Conservation (phyloP, 2,797 vertebrate species). For the Ctenochaetus hawaiiensis region DNA sequence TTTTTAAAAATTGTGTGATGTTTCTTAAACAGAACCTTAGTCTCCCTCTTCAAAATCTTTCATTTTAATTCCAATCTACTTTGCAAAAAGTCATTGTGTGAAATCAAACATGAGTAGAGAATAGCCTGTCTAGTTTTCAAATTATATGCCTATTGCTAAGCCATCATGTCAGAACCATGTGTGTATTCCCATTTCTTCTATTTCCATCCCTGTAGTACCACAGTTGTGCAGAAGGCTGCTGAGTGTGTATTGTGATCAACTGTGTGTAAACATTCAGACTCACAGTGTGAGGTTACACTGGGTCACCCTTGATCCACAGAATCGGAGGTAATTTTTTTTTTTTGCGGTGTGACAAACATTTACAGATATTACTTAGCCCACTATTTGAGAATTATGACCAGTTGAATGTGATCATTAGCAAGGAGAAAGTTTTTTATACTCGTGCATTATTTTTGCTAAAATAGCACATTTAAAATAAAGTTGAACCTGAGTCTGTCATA, state of each 20-base stretch:
- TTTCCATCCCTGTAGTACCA: background rate
- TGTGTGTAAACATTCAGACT: conserved; percentile 10
- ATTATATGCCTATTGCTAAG: background rate
- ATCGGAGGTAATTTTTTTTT: background rate
- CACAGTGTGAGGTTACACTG: background rate
- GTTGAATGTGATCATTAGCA: background rate
- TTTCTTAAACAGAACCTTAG: background rate
- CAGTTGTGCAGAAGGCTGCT: conserved; percentile 6
- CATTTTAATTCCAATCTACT: background rate
- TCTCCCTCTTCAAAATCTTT: background rate
- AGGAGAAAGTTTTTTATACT: background rate
- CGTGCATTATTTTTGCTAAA: background rate
- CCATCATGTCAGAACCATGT: background rate
- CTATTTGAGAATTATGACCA: background rate
- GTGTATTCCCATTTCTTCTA: background rate
- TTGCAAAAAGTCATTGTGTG: background rate
- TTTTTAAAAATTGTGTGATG: background rate
- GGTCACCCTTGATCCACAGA: background rate
- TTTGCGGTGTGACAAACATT: background rate
- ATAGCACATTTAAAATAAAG: background rate
- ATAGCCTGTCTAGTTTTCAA: background rate
- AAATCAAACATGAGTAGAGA: background rate
- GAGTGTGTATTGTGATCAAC: conserved; percentile 15
- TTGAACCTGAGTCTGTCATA: background rate
- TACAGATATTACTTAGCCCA: background rate